Base-by-base conservation (phyloP, 2,888 invertebrate genomes). In the Diploptera punctata region DNA sequence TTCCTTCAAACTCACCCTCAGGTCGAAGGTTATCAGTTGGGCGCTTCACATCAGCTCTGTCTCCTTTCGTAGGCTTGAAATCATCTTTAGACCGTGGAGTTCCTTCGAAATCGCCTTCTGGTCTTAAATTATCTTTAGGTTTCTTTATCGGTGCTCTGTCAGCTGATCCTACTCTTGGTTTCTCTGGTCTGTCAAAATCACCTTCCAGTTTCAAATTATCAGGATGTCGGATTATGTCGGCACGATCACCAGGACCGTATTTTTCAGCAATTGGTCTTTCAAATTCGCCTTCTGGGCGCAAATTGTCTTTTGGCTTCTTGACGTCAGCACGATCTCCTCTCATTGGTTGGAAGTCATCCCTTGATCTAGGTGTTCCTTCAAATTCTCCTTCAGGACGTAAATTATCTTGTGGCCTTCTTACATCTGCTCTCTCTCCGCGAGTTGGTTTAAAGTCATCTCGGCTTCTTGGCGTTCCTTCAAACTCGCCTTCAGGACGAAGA, bases 31-130 rank as follows among this genome's bases (percentile, higher is more conserved):
- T 88, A 79, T 86, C 91, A 70, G 85, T 81, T 83, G 86, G 80
- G 84, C 84, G 86, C 70, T 86, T 82, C 65, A 88, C 84, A 75
- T 88, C 86, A 10, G 86, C 85, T 75, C 87, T 84, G 78, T 89
- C 88, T n/a, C 90, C 77, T 2, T 75, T 72, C 77, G 33, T 29
- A n/a, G 84, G 88, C 77, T 84, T 85, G 0, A 92, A 81, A 80
- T 92, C 92, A 78, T 92, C 90, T 52, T 81, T 77, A 68, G 77
- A 79, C 76, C 76, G 67, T 83, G 77, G 78, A 4, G 77, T 74
- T 49, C 76, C 74, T 44, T 82, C 74, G 49, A 76, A 76, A 21
- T 75, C 80, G 7, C 85, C 86, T 78, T 86, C 84, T 2, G 77
- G 73, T 38, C 70, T 71, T 7, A 79, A 72, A 52, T 78, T 78